Evolutionary conservation across 2,113 vertebrate species (phyloP), one percentile per base, ranked within the genome.

Genomic region (Amia ocellicauda): DNA sequence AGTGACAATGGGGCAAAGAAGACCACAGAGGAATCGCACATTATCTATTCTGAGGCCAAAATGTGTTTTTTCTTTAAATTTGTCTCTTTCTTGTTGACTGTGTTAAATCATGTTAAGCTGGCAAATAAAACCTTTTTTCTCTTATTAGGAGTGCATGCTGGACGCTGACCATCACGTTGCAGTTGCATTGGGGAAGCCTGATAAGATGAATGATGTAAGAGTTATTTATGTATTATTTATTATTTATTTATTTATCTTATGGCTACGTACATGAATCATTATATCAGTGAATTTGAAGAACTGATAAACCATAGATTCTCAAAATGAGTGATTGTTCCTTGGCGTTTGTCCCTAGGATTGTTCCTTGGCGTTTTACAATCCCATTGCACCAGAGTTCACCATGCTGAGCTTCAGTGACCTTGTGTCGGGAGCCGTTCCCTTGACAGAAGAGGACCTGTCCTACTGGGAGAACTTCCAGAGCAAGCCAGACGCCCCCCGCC

Each of bases 401-500:
- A 19, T 91, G 64, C 61, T 99, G 82, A 90, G 85, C 31, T 98
- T 95, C 76, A 74, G 83, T 64, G 94, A 99, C 62, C 90, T 98
- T 76, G 80, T 94, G 29, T 73, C 85, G 3, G 87, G 86, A 26
- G 93, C 93, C 62, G 77, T 89, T 47, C 93, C 95, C 57, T 80
- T 98, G 8, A 9, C 86, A 29, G 85, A 93, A 2, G 95, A 97
- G 74, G 95, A 99, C 77, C 77, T 88, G 61, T 71, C 85, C 8
- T 90, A 87, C 76, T 99, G 96, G 96, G 91, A 95, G 68, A 86
- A 78, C 68, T 98, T 96, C 78, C 85, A 83, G 74, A 90, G 70
- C 52, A 97, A 94, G 81, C 85, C 84, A 47, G 91, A 95, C 61
- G 78, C 82, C 19, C 91, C 89, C 7, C 62, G 78, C 74, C 89